Evolutionary conservation across 1,140 invertebrate species (phyloP).

Genomic region (Lordiphosa stackelbergi): DNA sequence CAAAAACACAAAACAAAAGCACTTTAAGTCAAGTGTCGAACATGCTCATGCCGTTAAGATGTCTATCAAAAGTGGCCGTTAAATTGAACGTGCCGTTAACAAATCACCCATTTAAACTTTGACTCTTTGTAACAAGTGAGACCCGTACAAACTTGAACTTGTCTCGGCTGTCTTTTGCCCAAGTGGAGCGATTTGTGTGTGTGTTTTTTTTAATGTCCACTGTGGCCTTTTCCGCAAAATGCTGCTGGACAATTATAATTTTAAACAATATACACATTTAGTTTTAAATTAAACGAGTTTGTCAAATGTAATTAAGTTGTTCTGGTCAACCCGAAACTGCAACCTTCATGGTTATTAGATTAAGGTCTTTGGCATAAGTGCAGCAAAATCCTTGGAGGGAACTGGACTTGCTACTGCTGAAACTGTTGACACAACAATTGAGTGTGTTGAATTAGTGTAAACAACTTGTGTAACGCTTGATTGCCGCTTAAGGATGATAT

Average conservation of each 20-base stretch:
- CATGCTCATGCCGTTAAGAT: constrained; percentile 35
- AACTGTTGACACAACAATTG: constrained; percentile 31
- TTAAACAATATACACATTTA: constrained; percentile 64
- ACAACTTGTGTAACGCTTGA: constrained; percentile 1
- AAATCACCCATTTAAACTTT: constrained; percentile 49
- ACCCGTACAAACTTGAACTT: constrained; percentile 56
- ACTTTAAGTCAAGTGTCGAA: constrained; percentile 19
- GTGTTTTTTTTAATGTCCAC: constrained; percentile 50
- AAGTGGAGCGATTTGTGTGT: constrained; percentile 24
- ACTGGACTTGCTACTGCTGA: constrained; percentile 7
- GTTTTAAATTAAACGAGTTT: constrained; percentile 29
- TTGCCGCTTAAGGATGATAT: constrained; percentile 2
- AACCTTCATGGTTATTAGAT: constrained; percentile 65
- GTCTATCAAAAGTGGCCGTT: constrained; percentile 27
- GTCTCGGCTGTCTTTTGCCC: constrained; percentile 13
- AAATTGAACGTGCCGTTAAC: constrained; percentile 56
- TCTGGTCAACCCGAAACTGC: constrained; percentile 46
- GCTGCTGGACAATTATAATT: constrained; percentile 64
- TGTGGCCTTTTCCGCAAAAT: constrained; percentile 58
- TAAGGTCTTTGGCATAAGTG: constrained; percentile 61
- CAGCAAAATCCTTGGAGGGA: constrained; percentile 48
- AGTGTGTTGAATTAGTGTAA: constrained; percentile 11
- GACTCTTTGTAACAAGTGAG: not conserved
- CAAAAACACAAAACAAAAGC: not conserved
- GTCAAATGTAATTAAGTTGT: constrained; percentile 37